These are phyloP conservation scores for Eulemur albifrons DNA, from an alignment of 2,797 vertebrate species.

Conservation along the genomic window DNA sequence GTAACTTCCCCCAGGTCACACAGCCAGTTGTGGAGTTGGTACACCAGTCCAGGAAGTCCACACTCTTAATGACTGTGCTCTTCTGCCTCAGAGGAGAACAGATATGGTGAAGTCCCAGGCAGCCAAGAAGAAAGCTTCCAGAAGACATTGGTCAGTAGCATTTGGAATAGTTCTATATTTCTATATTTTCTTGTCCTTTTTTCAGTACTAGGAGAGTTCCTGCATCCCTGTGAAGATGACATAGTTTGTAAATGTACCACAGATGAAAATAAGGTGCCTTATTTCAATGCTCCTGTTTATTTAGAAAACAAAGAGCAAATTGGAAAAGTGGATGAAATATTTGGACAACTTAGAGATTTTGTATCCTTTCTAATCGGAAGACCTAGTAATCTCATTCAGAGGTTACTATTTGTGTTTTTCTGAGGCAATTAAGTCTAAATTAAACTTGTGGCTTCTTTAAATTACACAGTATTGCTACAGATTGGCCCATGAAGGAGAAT, in stretches of 20 bases:
- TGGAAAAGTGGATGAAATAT: slow-evolving; percentile 99
- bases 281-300: slow-evolving; percentile 98
- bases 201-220: slow-evolving; percentile 94
- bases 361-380: slow-evolving; percentile 91
- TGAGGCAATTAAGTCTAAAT: neutral
- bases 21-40: neutral
- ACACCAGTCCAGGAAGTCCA: neutral
- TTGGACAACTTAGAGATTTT: slow-evolving; percentile 96
- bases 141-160: rapidly evolving
- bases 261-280: slow-evolving; percentile 96
- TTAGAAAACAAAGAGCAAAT: slow-evolving; percentile 99
- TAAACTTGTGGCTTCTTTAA: neutral
- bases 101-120: neutral
- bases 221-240: slow-evolving; percentile 98
- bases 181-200: slow-evolving; percentile 53
- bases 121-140: neutral
- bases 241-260: slow-evolving; percentile 96
- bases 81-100: neutral
- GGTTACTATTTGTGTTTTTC: neutral
- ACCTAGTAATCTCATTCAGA: neutral
- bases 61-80: neutral
- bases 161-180: neutral
- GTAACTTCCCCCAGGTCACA: neutral
- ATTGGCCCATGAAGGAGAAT: neutral
- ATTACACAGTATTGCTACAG: neutral